Base-by-base conservation (phyloP, 1,140 invertebrate genomes). In the Papilio glaucus region DNA sequence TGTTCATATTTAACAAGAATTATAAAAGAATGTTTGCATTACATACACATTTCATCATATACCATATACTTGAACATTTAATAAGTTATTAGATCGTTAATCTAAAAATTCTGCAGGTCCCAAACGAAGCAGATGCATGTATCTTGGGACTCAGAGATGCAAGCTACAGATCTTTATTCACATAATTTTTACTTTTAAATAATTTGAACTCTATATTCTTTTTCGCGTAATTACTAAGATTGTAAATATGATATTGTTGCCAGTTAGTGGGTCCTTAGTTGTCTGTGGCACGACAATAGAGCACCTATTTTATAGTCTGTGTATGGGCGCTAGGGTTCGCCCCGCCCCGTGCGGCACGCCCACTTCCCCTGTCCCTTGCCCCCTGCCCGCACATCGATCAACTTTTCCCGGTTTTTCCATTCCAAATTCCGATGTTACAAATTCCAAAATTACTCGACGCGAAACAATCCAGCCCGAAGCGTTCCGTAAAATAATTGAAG, bases 371-470 rank as follows among this genome's bases (percentile, higher is more conserved):
- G 74, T 78, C 85, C 82, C 84, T 83, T 79, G 74, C 72, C 73
- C 57, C 67, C 67, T 77, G 18, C 63, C 63, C 77, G 77, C 75
- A 75, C 68, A 80, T 2, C n/a, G 41, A 49, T 37, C 24, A 45
- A 49, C 41, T 85, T 85, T 86, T 85, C 81, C 85, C 77, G 72
- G 82, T 87, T 91, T 89, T 91, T 89, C 84, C 86, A 87, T 88
- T 86, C 82, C 81, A 75, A 85, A 91, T 90, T 88, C 86, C 86
- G 74, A 85, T 82, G 74, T 82, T 74, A 78, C 70, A 75, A 77
- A 77, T 80, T 82, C 79, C 71, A 57, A 84, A 84, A 84, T 82
- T 78, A 75, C 80, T 80, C 76, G 81, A 61, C 75, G 76, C 39
- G 69, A 74, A 83, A 82, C 80, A 77, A 83, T 83, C 70, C 77